Evolutionary conservation across 1,140 invertebrate genomes (phyloP), one percentile per base, ranked within the genome.

Genomic region (Triops longicaudatus): DNA sequence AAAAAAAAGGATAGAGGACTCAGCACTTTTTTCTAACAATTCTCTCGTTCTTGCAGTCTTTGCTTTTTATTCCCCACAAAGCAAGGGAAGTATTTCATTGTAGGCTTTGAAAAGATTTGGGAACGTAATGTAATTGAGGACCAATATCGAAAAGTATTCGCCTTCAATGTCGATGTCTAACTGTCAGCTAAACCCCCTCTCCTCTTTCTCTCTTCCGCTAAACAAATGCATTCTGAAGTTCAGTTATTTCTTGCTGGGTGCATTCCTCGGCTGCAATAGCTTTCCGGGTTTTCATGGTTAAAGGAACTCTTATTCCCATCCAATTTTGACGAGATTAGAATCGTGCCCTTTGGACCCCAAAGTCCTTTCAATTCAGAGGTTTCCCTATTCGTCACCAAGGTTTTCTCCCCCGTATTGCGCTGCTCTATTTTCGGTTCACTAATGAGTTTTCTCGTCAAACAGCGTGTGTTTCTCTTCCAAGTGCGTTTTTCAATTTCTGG

Each of bases 301-400:
- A 63, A 22, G 50, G 50, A 63, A 63, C 22, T 63, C 50, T 63
- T 63, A 22, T 63, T 63, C 22, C 50, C 50, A 63, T 63, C 50
- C 50, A 63, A 63, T 63, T 63, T 63, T 22, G 50, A 63, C 50
- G 22, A 63, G 50, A 63, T 63, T 63, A 63, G 50, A 63, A 63
- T 63, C 50, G 17, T 22, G 17, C 50, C 22, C 50, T 63, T 37
- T 37, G 31, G 31, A 37, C 50, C 5, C 14, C 50, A n/a, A 63
- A 63, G 22, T 22, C 3, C 22, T 63, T 63, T 63, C 50, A 17
- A 63, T 63, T 63, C 17, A 63, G 17, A 17, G 50, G 50, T 63
- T 63, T 63, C n/a, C n/a, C 50, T 63, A 63, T 63, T 22, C 50
- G 22, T 63, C 50, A 63, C 22, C 50, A 5, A 63, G 22, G 50